A percentile compares a stretch with the other conserved stretches of the same genome.
phyloP scores from a whole-genome alignment of 2,113 vertebrate genomes.

The Cavia porcellus region DNA sequence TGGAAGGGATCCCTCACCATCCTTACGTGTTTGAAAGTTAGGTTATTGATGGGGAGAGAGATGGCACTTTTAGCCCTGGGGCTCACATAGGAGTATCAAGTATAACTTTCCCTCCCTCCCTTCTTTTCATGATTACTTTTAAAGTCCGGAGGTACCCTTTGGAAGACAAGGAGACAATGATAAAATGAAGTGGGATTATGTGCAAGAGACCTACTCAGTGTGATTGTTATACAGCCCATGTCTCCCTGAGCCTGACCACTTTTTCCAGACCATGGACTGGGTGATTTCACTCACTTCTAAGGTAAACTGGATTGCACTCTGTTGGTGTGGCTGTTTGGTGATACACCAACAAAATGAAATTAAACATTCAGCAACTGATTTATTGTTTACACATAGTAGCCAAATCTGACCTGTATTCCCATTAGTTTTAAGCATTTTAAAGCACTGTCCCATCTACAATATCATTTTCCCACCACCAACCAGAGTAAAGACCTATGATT shows the following conservation, averaged over 20 bases:
- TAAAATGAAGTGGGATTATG: not conserved
- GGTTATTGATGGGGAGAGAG: constrained; percentile 73
- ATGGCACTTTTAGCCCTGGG: not conserved
- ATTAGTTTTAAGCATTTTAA: not conserved
- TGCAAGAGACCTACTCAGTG: not conserved
- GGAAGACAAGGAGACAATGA: constrained; percentile 20
- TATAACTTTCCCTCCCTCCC: not conserved
- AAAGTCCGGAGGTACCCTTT: constrained; percentile 40
- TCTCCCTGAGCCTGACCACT: not conserved
- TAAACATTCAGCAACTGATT: not conserved
- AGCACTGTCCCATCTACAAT: not conserved
- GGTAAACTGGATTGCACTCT: not conserved
- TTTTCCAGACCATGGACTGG: not conserved
- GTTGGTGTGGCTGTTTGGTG: no score
- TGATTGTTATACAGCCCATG: not conserved
- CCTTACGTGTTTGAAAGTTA: constrained; percentile 70
- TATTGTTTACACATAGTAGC: not conserved
- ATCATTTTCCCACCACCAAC: constrained; percentile 14
- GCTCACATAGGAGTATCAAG: constrained; percentile 8
- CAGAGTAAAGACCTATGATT: not conserved
- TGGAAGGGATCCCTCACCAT: constrained; percentile 21
- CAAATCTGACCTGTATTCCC: not conserved
- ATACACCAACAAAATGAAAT: not conserved
- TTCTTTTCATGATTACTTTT: constrained; percentile 55
- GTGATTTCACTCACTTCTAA: accelerated